These are phyloP conservation scores for Marmota monax DNA, from an alignment of 2,113 vertebrate species.

Conservation along the genomic window DNA sequence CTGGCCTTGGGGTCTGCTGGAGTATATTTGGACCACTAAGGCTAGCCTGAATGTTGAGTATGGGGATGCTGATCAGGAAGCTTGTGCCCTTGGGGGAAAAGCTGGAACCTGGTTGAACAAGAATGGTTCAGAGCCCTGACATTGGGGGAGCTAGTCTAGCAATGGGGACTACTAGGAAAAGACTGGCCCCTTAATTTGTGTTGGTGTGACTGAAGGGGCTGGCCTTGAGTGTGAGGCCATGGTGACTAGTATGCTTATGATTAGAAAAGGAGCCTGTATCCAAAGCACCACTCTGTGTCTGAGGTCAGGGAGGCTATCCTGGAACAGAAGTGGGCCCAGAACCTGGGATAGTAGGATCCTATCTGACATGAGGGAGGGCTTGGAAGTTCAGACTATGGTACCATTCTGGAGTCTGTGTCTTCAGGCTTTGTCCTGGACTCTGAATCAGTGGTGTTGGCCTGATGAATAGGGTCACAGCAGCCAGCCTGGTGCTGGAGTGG, in stretches of 20 bases:
- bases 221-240: background rate
- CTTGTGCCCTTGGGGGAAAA: background rate
- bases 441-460: background rate
- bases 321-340: background rate
- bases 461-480: background rate
- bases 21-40: background rate
- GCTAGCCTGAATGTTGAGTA: background rate
- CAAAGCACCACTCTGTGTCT: background rate
- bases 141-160: background rate
- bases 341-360: background rate
- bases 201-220: background rate
- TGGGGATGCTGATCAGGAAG: too few species aligned
- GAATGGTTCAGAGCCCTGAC: background rate
- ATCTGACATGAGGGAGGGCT: background rate
- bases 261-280: background rate
- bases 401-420: background rate
- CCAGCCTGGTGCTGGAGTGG: background rate
- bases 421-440: background rate
- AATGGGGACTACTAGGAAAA: background rate
- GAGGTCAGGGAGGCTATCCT: background rate
- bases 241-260: background rate
- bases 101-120: background rate
- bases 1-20: background rate
- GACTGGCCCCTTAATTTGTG: background rate
- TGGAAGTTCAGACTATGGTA: background rate